Evolutionary conservation across 2,888 invertebrate genomes (phyloP).

Genomic region (Julus scanicus): DNA sequence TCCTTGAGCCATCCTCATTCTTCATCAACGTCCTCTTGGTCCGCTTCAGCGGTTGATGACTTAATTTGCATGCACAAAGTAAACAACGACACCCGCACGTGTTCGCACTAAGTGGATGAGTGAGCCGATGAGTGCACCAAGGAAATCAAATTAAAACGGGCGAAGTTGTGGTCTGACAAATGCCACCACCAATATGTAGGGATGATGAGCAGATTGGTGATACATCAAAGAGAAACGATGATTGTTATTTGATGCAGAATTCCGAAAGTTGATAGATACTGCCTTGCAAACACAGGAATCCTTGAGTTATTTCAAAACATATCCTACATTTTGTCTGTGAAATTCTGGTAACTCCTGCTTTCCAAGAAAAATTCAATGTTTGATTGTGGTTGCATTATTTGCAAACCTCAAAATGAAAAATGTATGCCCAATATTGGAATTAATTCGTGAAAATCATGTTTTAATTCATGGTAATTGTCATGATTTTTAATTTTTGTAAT

Average conservation of each 20-base stretch:
- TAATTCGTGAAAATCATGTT: too few relatives aligned
- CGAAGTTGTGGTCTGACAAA: background rate
- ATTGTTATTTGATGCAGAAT: background rate
- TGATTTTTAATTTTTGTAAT: too few relatives aligned
- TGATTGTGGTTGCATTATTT: too few relatives aligned
- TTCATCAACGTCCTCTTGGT: constrained; percentile 1
- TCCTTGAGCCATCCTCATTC: background rate
- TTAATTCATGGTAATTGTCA: too few relatives aligned
- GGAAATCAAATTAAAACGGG: background rate
- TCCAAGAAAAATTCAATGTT: too few relatives aligned
- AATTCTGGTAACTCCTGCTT: too few relatives aligned
- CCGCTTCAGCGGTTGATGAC: background rate
- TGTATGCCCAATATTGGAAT: too few relatives aligned
- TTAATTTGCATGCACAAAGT: background rate
- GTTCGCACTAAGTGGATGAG: background rate
- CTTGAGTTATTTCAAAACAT: too few relatives aligned
- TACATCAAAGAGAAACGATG: background rate
- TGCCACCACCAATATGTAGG: background rate
- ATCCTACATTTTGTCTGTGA: too few relatives aligned
- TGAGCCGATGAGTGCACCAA: background rate
- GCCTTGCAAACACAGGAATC: too few relatives aligned
- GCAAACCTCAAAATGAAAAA: too few relatives aligned
- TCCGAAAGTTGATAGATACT: too few relatives aligned
- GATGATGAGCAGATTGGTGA: background rate
- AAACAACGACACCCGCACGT: background rate